Evolutionary conservation across 2,888 invertebrate species (phyloP), one percentile per base, ranked within the genome.

Genomic region (Buathra laborator): DNA sequence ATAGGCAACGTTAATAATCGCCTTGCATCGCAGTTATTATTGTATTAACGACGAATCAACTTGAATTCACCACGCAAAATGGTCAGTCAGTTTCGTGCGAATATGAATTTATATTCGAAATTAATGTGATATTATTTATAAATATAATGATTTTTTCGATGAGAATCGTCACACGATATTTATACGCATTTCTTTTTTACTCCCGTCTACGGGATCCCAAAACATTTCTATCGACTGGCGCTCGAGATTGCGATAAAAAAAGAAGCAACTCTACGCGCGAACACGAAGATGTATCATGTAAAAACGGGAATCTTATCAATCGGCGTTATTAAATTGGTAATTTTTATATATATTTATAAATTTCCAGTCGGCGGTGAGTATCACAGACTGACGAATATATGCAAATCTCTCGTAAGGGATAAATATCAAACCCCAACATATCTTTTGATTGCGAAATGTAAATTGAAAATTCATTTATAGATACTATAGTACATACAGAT

Each of bases 51-150:
- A 3, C 53, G 24, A 10, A 10, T 19, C 9, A 24, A 19, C 19
- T 24, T 56, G 10, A 19, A 24, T 19, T 10, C 12, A 56, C 19
- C 19, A 56, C 24, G 56, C 10, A 62, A 59, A 46, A 14, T 9
- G 59, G 79, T 46, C 43, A 6, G n/a, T 24, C 32, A n/a, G 16
- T 24, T 72, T 51, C 16, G 59, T 66, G 78, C 67, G 24, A 59
- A 64, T 78, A 59, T 68, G 32, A 29, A 59, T 79, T 59, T 72
- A 72, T 79, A 67, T 74, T 79, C 67, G 56, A 44, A 44, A 66
- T 72, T 37, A 32, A 59, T 83, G 82, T 83, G 66, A 78, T 83
- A 78, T 78, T 44, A 56, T 83, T 78, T 71, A 59, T 71, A 83
- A 66, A 83, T 81, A 81, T 51, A 81, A 62, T 64, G 70, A 19